A percentile compares a stretch with the other conserved stretches of the same genome.
These are phyloP conservation scores for Congeria kusceri DNA, from an alignment of 2,888 invertebrate genomes.

Conservation along the genomic window DNA sequence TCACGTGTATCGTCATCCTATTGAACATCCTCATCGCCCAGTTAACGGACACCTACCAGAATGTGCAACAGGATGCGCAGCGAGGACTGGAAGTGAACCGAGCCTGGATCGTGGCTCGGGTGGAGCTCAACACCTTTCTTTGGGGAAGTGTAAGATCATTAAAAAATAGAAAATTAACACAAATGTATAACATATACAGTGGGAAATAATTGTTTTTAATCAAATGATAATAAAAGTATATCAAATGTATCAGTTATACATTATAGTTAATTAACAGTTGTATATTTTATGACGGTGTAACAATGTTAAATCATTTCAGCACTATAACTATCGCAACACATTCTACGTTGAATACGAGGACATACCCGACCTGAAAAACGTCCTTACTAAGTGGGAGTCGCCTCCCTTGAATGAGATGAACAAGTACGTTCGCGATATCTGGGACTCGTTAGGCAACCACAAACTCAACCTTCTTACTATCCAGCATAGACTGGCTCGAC, in stretches of 20 bases:
- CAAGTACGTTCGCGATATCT: slow-evolving; percentile 73
- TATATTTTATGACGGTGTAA: no score
- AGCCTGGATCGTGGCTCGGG: slow-evolving; percentile 80
- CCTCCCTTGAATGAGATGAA: slow-evolving; percentile 76
- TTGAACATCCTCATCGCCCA: slow-evolving; percentile 82
- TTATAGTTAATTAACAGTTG: no score
- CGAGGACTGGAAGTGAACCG: slow-evolving; percentile 79
- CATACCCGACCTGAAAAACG: slow-evolving; percentile 68
- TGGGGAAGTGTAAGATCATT: slow-evolving; percentile 63
- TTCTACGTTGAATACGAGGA: slow-evolving; percentile 64
- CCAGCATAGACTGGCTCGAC: slow-evolving; percentile 73
- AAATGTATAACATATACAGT: no score
- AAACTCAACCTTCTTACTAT: slow-evolving; percentile 72
- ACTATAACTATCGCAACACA: slow-evolving; percentile 6
- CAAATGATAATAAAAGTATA: no score
- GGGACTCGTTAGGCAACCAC: slow-evolving; percentile 75
- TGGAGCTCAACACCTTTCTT: slow-evolving; percentile 77
- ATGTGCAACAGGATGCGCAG: slow-evolving; percentile 79
- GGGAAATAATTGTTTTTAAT: no score
- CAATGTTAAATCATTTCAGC: neutral
- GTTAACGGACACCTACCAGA: slow-evolving; percentile 81
- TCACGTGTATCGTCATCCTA: slow-evolving; percentile 77
- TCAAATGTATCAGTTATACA: no score
- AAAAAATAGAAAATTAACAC: no score
- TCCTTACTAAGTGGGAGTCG: slow-evolving; percentile 76